Evolutionary conservation across 1,140 invertebrate genomes (phyloP), one percentile per base, ranked within the genome.

Genomic region (Mycetomoellerius zeteki): DNA sequence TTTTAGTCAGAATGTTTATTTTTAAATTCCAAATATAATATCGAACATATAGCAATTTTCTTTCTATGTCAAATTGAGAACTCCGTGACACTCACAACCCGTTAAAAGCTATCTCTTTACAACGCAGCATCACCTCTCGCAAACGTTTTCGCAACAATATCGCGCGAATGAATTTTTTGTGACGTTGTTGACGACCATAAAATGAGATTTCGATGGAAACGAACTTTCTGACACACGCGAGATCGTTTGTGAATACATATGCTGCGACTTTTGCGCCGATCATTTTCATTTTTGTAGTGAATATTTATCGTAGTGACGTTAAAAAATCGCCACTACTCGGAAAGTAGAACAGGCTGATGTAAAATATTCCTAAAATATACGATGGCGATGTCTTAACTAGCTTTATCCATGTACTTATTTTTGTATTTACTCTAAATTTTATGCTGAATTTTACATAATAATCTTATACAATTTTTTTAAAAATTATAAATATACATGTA

Each of bases 131-230:
- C 54, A 56, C 27, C 10, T 72, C 47, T n/a, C 24, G 54, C 78
- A 24, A 62, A 2, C 24, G 24, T 30, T 60, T 69, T 60, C 43
- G 5, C 69, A n/a, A 27, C 69, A 58, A 84, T 84, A 43, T 84
- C 37, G 37, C 19, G 54, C n/a, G 54, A 84, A 75, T 75, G 56
- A 84, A 84, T 75, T 75, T 84, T 73, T 73, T 60, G 43, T 56
- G 14, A 21, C 37, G 37, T 47, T 43, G 64, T 72, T 84, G 52
- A 30, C 80, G 37, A 33, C 8, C 27, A 33, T 73, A 43, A 73
- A 84, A 84, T 75, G 80, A 50, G 54, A 84, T 50, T 75, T 60
- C 54, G 56, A 84, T 84, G 47, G 19, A 47, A 84, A 75, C 27
- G 16, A 73, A 84, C 37, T 60, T 62, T 84, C 14, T 60, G 54